Evolutionary conservation across 2,888 invertebrate species (phyloP).

Genomic region (Pseudeuparius sepicola): DNA sequence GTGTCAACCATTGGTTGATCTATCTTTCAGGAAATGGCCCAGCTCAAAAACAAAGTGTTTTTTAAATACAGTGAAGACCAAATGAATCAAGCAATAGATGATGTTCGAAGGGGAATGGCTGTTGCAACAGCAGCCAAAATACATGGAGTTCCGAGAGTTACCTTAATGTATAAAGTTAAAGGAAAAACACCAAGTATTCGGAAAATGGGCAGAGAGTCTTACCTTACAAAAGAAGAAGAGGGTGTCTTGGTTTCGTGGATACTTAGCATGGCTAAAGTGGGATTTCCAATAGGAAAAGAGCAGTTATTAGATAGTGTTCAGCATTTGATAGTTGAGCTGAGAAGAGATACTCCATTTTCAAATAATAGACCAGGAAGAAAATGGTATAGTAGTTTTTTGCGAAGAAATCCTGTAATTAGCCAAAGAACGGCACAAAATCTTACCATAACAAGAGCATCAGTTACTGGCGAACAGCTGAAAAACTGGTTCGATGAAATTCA

Average conservation of each 20-base stretch:
- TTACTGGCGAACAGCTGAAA: constrained; percentile 7
- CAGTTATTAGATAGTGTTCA: constrained; percentile 15
- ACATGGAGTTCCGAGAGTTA: constrained; percentile 9
- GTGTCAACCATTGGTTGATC: neutral
- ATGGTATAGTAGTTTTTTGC: constrained; percentile 12
- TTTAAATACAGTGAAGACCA: constrained; percentile 9
- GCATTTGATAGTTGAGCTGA: constrained; percentile 15
- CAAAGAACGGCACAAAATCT: too few species aligned
- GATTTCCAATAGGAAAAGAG: constrained; percentile 17
- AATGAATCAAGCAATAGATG: constrained; percentile 8
- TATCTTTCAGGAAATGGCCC: neutral
- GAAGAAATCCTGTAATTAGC: constrained; percentile 13
- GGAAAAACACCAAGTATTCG: constrained; percentile 7
- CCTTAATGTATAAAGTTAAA: constrained; percentile 11
- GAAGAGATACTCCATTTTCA: constrained; percentile 15
- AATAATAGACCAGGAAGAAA: constrained; percentile 15
- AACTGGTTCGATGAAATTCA: constrained; percentile 12
- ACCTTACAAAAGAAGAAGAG: constrained; percentile 12
- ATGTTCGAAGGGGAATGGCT: constrained; percentile 8
- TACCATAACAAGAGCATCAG: constrained; percentile 9
- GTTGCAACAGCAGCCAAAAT: constrained; percentile 11
- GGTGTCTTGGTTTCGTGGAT: constrained; percentile 13
- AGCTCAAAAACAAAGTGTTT: neutral
- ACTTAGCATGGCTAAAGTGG: constrained; percentile 14
- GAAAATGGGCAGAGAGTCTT: constrained; percentile 13